A percentile compares a stretch with the other conserved stretches of the same genome.
These are phyloP conservation scores for Callitettix versicolor DNA, from an alignment of 1,140 invertebrate genomes.

Conservation along the genomic window DNA sequence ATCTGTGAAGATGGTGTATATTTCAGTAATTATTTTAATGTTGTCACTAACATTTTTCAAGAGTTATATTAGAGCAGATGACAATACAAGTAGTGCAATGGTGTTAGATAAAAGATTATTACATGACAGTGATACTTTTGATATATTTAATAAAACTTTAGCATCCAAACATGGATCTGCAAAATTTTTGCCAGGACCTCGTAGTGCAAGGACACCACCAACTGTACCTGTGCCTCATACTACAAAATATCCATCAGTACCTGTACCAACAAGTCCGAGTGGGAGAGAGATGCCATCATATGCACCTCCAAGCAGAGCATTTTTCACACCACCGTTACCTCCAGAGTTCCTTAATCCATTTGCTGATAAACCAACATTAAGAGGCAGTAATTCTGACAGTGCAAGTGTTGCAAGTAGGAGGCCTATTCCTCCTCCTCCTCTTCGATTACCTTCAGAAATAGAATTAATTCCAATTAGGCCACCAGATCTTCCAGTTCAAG, in stretches of 20 bases:
- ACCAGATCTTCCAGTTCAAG: constrained; percentile 36
- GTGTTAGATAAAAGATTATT: constrained; percentile 18
- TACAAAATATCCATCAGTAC: not conserved
- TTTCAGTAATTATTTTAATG: not conserved
- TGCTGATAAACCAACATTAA: constrained; percentile 67
- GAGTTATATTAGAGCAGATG: constrained; percentile 7
- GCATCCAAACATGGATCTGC: constrained; percentile 23
- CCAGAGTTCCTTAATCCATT: constrained; percentile 69
- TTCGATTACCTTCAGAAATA: constrained; percentile 60
- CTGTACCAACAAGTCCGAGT: constrained; percentile 18
- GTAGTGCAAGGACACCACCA: constrained; percentile 21
- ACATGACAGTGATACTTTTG: constrained; percentile 20
- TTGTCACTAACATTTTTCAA: constrained; percentile 5
- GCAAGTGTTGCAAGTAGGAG: constrained; percentile 17
- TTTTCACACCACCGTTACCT: constrained; percentile 67
- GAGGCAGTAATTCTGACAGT: constrained; percentile 46
- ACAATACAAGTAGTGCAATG: constrained; percentile 7
- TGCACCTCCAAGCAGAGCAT: constrained; percentile 60
- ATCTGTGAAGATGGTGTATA: no score
- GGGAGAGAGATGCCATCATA: constrained; percentile 59
- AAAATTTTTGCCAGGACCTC: constrained; percentile 18
- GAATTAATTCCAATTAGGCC: constrained; percentile 70
- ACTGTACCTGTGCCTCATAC: constrained; percentile 16
- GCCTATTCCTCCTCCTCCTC: constrained; percentile 52
- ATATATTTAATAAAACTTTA: constrained; percentile 26